A percentile compares a stretch with the other conserved stretches of the same genome.
Evolutionary conservation across 2,113 vertebrate species (phyloP).

Genomic region (Talpa occidentalis): DNA sequence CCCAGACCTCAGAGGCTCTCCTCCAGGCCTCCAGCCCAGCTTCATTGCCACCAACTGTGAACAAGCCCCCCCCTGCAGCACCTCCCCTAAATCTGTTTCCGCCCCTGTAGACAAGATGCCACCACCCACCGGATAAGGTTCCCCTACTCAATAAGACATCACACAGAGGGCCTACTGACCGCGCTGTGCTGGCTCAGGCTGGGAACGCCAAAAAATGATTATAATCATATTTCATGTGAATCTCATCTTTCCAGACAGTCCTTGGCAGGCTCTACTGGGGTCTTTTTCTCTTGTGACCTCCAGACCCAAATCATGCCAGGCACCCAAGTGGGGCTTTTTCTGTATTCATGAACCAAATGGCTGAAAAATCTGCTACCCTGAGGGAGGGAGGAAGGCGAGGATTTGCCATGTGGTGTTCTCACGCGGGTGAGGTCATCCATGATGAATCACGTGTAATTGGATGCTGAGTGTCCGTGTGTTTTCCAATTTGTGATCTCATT

Average conservation of each 20-base stretch:
- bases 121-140: too few relatives aligned
- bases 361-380: constrained; percentile 37
- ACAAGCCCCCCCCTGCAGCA: background rate
- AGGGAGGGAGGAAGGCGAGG: background rate
- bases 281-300: background rate
- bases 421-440: constrained; percentile 58
- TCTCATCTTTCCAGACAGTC: background rate
- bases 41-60: background rate
- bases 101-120: background rate
- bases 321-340: background rate
- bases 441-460: constrained; percentile 72
- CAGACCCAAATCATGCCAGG: background rate
- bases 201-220: background rate
- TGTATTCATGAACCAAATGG: background rate
- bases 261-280: background rate
- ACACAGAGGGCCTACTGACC: background rate
- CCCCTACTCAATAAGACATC: background rate
- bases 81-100: background rate
- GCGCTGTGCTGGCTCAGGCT: background rate
- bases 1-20: background rate
- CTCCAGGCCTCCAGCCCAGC: background rate
- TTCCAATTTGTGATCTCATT: constrained; percentile 75
- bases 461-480: constrained; percentile 9
- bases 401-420: constrained; percentile 76
- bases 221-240: background rate